These are phyloP conservation scores for Myanophis thanlyinensis DNA, from an alignment of 2,113 vertebrate genomes.

Conservation along the genomic window DNA sequence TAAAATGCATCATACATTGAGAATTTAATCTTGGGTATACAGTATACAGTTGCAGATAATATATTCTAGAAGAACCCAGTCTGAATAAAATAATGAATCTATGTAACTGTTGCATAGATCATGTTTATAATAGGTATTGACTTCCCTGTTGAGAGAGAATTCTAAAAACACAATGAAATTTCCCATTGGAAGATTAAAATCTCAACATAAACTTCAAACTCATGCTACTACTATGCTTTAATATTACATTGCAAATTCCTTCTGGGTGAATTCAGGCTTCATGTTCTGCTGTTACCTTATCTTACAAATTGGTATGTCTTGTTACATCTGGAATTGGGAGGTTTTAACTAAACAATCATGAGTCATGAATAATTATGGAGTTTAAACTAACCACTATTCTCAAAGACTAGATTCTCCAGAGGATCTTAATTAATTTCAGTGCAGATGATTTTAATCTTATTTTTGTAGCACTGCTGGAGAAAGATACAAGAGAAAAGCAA, in stretches of 20 bases:
- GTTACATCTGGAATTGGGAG: not conserved
- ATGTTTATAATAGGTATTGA: not conserved
- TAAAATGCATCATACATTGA: not conserved
- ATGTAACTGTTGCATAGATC: not conserved
- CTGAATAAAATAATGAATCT: not conserved
- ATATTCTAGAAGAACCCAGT: not conserved
- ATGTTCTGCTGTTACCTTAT: not conserved
- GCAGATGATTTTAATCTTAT: not conserved
- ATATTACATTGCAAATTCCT: not conserved
- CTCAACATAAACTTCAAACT: not conserved
- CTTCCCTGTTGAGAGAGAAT: not conserved
- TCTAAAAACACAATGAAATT: not conserved
- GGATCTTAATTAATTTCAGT: too few species aligned
- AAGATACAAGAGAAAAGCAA: too few species aligned
- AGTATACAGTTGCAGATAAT: not conserved
- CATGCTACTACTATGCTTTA: not conserved
- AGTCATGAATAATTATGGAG: not conserved
- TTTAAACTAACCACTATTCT: not conserved
- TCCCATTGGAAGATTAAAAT: slow-evolving; percentile 10
- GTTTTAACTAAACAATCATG: not conserved
- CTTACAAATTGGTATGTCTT: not conserved
- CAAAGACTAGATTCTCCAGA: not conserved
- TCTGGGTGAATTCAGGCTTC: not conserved
- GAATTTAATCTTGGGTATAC: not conserved
- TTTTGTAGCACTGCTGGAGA: not conserved